A percentile compares a stretch with the other conserved stretches of the same genome.
Evolutionary conservation across 2,888 invertebrate species (phyloP).

Genomic region (Meteorus colon): DNA sequence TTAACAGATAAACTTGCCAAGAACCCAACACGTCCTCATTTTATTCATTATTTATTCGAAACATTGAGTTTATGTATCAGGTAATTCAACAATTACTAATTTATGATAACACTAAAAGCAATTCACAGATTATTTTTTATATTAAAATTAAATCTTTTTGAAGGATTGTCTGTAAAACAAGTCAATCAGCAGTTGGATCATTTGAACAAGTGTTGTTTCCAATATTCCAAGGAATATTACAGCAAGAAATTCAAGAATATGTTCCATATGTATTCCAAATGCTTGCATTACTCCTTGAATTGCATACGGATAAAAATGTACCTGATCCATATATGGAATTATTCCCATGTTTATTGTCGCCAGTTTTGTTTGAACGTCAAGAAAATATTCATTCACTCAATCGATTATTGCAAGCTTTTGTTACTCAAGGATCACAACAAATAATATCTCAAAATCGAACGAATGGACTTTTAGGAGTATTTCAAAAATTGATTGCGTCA

Average conservation of each 20-base stretch:
- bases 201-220: conserved; percentile 96
- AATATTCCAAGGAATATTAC: conserved; percentile 94
- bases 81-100: conserved; percentile 74
- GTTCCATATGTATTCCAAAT: conserved; percentile 99
- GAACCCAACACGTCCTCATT: conserved; percentile 97
- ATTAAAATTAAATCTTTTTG: conserved; percentile 47
- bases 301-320: conserved; percentile 77
- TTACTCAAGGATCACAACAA: conserved; percentile 82
- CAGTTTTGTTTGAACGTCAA: conserved; percentile 93
- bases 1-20: conserved; percentile 88
- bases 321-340: conserved; percentile 92
- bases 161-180: conserved; percentile 89
- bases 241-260: conserved; percentile 97
- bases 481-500: conserved; percentile 96
- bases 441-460: conserved; percentile 82
- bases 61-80: conserved; percentile 91
- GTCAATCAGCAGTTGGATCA: conserved; percentile 85
- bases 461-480: conserved; percentile 91
- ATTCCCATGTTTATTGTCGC: conserved; percentile 91
- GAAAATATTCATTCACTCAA: conserved; percentile 96
- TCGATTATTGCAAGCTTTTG: conserved; percentile 90
- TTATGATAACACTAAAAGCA: conserved; percentile 16
- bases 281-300: conserved; percentile 90
- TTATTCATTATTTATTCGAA: conserved; percentile 99
- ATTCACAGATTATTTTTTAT: not conserved